Evolutionary conservation across 2,797 vertebrate genomes (phyloP).

Genomic region (Saxicola maurus): DNA sequence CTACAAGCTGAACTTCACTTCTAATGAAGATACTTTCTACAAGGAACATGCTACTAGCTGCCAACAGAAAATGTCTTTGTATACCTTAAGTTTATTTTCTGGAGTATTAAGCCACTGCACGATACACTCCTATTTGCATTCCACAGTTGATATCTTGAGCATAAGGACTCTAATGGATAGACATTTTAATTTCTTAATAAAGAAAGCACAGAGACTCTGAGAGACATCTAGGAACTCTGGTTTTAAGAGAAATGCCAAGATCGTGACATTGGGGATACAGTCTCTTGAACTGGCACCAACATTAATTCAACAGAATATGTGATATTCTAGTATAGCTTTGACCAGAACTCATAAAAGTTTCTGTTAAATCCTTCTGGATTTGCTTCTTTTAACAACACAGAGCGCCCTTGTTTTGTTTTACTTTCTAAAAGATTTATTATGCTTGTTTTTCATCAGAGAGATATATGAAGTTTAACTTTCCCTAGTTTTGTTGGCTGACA

Average conservation of each 20-base stretch:
- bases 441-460: constrained; percentile 46
- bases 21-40: neutral
- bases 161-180: neutral
- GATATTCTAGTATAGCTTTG: neutral
- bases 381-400: constrained; percentile 18
- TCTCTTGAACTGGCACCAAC: neutral
- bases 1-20: neutral
- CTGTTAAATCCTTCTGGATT: constrained; percentile 16
- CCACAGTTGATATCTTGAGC: neutral
- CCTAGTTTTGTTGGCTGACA: constrained; percentile 48
- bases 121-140: neutral
- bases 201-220: neutral
- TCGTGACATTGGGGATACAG: neutral
- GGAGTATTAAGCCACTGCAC: neutral
- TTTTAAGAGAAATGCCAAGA: constrained; percentile 30
- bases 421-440: constrained; percentile 42
- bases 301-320: neutral
- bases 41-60: neutral
- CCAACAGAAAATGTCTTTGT: neutral
- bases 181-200: neutral
- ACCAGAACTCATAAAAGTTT: constrained; percentile 19
- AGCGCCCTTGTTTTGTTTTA: constrained; percentile 26
- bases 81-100: neutral
- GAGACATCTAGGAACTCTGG: neutral
- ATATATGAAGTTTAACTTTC: constrained; percentile 43